phyloP scores from a whole-genome alignment of 2,113 vertebrate species.

The Anas platyrhynchos region DNA sequence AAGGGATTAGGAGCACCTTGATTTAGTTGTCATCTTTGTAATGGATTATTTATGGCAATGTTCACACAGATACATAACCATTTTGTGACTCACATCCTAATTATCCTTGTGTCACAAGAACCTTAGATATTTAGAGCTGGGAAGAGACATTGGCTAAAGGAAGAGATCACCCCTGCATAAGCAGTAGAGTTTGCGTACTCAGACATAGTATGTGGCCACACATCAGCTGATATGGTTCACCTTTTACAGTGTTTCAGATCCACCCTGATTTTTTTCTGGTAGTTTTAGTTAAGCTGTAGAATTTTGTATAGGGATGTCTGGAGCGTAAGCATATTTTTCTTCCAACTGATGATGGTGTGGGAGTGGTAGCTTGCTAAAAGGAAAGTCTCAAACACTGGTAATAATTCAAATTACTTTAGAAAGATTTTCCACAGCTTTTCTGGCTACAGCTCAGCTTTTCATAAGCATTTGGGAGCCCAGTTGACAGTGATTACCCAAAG shows the following conservation, averaged over 20 bases:
- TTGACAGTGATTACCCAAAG: background rate
- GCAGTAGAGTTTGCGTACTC: background rate
- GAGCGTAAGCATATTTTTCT: background rate
- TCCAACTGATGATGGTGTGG: background rate
- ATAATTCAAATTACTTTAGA: background rate
- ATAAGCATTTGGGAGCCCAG: background rate
- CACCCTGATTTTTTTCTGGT: background rate
- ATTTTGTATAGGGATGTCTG: background rate
- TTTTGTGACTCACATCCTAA: background rate
- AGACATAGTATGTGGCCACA: background rate
- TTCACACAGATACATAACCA: background rate
- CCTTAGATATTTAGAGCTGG: background rate
- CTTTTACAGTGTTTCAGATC: background rate
- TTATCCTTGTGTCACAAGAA: background rate
- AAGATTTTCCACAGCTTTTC: background rate
- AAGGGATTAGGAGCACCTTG: background rate
- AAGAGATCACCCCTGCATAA: background rate
- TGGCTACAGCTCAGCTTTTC: background rate
- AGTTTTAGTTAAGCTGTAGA: background rate
- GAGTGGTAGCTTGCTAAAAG: background rate
- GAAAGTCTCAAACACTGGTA: background rate
- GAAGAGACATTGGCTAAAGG: background rate
- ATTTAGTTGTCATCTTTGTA: background rate
- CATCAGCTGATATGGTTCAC: accelerated
- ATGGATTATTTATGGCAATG: background rate